These are phyloP conservation scores for Triplophysa tibetana DNA, from an alignment of 2,113 vertebrate species.

Conservation along the genomic window DNA sequence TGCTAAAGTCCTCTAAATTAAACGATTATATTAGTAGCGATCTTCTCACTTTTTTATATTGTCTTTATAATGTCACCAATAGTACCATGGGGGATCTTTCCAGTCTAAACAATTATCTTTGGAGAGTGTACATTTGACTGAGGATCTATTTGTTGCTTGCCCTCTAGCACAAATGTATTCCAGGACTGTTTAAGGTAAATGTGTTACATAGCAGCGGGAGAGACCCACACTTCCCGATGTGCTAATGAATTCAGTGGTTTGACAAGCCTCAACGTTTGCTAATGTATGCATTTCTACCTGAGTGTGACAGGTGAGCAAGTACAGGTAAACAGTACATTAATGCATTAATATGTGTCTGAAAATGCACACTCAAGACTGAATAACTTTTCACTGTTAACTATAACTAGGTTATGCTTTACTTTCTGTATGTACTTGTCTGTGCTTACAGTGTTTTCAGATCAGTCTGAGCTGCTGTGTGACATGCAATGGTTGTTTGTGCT, in stretches of 20 bases:
- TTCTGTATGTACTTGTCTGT: too few relatives aligned
- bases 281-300: slow-evolving; percentile 89
- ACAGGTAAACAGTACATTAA: slow-evolving; percentile 67
- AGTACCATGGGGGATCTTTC: neutral
- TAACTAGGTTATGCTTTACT: too few relatives aligned
- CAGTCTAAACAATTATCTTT: neutral
- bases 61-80: neutral
- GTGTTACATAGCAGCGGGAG: slow-evolving; percentile 75
- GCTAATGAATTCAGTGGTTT: slow-evolving; percentile 91
- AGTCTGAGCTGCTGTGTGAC: too few relatives aligned
- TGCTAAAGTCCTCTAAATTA: neutral
- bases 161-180: slow-evolving; percentile 53
- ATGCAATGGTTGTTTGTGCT: too few relatives aligned
- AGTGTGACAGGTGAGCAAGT: slow-evolving; percentile 82
- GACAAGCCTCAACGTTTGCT: slow-evolving; percentile 80
- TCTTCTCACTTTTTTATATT: neutral
- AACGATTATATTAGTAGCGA: neutral
- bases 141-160: slow-evolving; percentile 47
- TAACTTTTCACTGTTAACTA: too few relatives aligned
- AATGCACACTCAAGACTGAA: slow-evolving; percentile 55
- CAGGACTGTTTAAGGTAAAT: slow-evolving; percentile 56
- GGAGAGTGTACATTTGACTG: neutral
- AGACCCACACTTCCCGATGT: slow-evolving; percentile 76
- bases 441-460: too few relatives aligned
- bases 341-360: slow-evolving; percentile 48